Conservation (phyloP, 2,888 invertebrate genomes). For the Didymodactylos carnosus region DNA sequence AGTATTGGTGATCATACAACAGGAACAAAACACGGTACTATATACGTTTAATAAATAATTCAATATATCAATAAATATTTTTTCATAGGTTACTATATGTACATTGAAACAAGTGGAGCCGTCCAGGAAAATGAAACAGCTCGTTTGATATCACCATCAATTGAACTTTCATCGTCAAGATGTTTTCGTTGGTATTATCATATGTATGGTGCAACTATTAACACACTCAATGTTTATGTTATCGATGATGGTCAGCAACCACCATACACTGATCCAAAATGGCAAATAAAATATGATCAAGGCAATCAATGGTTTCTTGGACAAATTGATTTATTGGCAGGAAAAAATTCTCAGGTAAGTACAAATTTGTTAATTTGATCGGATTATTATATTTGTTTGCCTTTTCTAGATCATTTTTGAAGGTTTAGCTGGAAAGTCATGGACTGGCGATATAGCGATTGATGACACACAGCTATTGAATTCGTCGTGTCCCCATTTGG, state of each 20-base stretch:
- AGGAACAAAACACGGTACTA: no score
- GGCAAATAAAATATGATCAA: constrained; percentile 7
- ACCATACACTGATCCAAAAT: background rate
- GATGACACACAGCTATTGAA: constrained; percentile 2
- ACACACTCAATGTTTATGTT: constrained; percentile 6
- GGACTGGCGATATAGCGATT: background rate
- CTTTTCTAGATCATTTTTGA: no score
- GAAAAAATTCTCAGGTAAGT: no score
- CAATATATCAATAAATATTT: no score
- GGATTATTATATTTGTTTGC: no score
- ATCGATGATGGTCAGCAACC: no score
- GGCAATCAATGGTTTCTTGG: constrained; percentile 5
- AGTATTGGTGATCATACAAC: no score
- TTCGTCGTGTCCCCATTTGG: constrained; percentile 11
- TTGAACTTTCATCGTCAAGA: background rate
- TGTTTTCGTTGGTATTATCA: constrained; percentile 15
- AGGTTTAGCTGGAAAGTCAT: background rate
- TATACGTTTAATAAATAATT: no score
- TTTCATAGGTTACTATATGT: constrained; percentile 22
- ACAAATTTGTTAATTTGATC: no score
- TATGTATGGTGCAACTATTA: constrained; percentile 19
- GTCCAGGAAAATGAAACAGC: constrained; percentile 6
- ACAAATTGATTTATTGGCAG: no score
- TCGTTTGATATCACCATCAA: constrained; percentile 1
- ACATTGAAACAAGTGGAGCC: constrained; percentile 19